Percentiles rank a stretch among this genome's conserved stretches.
Evolutionary conservation across 2,888 invertebrate species (phyloP).

Genomic region (Embidobia sp.): DNA sequence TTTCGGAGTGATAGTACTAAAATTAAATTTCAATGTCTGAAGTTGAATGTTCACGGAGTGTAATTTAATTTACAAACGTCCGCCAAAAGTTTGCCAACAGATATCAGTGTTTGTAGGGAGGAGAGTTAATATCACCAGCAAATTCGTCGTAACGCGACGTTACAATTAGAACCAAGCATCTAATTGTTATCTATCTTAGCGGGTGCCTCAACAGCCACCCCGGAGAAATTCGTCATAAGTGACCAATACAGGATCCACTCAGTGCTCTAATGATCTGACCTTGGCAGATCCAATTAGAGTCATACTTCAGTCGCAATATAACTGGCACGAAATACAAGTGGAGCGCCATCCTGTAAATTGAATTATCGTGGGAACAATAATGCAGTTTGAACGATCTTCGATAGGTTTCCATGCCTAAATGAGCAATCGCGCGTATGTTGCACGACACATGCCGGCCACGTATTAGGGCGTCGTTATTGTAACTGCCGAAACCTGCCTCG

Average conservation of each 20-base stretch:
- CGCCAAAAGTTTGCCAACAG: too few relatives aligned
- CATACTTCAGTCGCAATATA: constrained; percentile 63
- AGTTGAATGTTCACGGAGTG: too few relatives aligned
- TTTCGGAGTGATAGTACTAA: too few relatives aligned
- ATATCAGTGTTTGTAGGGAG: too few relatives aligned
- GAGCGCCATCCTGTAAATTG: constrained; percentile 68
- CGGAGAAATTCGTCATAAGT: constrained; percentile 55
- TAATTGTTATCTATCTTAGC: too few relatives aligned
- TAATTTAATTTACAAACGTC: too few relatives aligned
- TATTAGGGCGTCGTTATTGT: constrained; percentile 72
- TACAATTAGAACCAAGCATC: too few relatives aligned
- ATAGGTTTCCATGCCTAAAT: constrained; percentile 70
- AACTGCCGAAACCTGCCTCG: constrained; percentile 61
- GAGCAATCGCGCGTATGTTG: constrained; percentile 49
- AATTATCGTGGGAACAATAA: constrained; percentile 72
- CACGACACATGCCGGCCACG: constrained; percentile 65
- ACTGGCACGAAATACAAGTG: constrained; percentile 58
- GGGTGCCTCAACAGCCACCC: constrained; percentile 9
- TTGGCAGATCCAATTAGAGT: constrained; percentile 70
- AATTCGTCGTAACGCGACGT: too few relatives aligned
- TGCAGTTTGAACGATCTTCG: constrained; percentile 68
- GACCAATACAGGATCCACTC: constrained; percentile 45
- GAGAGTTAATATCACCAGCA: too few relatives aligned
- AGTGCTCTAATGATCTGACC: constrained; percentile 64
- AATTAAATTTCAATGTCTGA: too few relatives aligned